phyloP scores from a whole-genome alignment of 2,888 invertebrate species.

The Ennomos erosarius region DNA sequence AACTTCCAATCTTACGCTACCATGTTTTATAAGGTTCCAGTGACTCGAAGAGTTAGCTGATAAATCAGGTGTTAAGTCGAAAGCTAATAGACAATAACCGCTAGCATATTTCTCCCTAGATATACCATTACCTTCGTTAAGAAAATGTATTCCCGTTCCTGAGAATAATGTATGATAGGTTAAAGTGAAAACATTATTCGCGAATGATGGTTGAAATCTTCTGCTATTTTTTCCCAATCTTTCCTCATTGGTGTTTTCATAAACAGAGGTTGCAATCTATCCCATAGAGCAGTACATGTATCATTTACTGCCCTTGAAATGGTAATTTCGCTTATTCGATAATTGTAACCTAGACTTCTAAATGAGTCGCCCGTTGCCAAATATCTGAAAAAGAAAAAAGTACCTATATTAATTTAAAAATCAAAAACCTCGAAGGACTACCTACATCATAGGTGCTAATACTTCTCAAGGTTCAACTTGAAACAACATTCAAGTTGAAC shows the following conservation, averaged over 20 bases:
- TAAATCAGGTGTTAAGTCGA: no score
- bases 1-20: no score
- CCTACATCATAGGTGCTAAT: no score
- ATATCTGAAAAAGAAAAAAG: slow-evolving; percentile 27
- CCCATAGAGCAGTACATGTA: slow-evolving; percentile 4
- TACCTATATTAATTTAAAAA: no score
- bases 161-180: slow-evolving; percentile 39
- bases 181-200: slow-evolving; percentile 20
- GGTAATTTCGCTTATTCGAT: slow-evolving; percentile 20
- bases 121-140: slow-evolving; percentile 40
- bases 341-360: slow-evolving; percentile 36
- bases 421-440: no score
- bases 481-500: no score
- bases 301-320: slow-evolving; percentile 15
- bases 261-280: slow-evolving; percentile 9
- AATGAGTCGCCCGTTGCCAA: slow-evolving; percentile 38
- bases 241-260: slow-evolving; percentile 31
- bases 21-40: no score
- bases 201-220: slow-evolving; percentile 28
- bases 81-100: slow-evolving; percentile 34
- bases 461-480: no score
- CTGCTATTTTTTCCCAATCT: slow-evolving; percentile 33
- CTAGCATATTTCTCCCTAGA: slow-evolving; percentile 36
- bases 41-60: no score
- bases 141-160: slow-evolving; percentile 41